A percentile compares a stretch with the other conserved stretches of the same genome.
These are phyloP conservation scores for Xestobium rufovillosum DNA, from an alignment of 2,888 invertebrate genomes.

Conservation along the genomic window DNA sequence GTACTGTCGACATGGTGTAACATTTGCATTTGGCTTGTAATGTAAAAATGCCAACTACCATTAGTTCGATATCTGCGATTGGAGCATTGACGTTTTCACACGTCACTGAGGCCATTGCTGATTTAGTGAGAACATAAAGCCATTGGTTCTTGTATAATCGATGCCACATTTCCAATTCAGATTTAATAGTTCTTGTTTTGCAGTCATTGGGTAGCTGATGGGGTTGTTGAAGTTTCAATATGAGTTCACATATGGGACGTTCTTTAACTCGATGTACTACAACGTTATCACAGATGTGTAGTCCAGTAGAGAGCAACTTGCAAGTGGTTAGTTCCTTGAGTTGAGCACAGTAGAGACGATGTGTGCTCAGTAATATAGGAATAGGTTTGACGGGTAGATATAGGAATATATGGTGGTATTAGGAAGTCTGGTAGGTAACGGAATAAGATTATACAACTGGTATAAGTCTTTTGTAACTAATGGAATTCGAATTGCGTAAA, in stretches of 20 bases:
- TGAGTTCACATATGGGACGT: conserved; percentile 15
- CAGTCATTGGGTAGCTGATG: too few species aligned
- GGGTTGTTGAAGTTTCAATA: conserved; percentile 6
- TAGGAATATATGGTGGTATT: conserved; percentile 14
- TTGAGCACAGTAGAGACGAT: conserved; percentile 10
- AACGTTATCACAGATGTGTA: conserved; percentile 8
- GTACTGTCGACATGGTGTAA: neutral
- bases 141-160: too few species aligned
- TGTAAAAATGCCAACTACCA: neutral
- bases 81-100: conserved; percentile 1
- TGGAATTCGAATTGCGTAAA: conserved; percentile 15
- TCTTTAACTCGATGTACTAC: conserved; percentile 8
- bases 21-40: neutral
- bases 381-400: conserved; percentile 12
- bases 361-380: conserved; percentile 12
- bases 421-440: conserved; percentile 6
- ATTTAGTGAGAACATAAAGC: neutral
- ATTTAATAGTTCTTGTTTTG: too few species aligned
- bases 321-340: conserved; percentile 13
- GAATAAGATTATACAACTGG: conserved; percentile 13
- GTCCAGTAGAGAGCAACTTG: conserved; percentile 1
- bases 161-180: too few species aligned
- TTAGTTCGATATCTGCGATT: neutral
- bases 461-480: conserved; percentile 9
- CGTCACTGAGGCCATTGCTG: neutral